A percentile compares a stretch with the other conserved stretches of the same genome.
These are phyloP conservation scores for Tipula helvola DNA, from an alignment of 2,888 invertebrate genomes.

Conservation along the genomic window DNA sequence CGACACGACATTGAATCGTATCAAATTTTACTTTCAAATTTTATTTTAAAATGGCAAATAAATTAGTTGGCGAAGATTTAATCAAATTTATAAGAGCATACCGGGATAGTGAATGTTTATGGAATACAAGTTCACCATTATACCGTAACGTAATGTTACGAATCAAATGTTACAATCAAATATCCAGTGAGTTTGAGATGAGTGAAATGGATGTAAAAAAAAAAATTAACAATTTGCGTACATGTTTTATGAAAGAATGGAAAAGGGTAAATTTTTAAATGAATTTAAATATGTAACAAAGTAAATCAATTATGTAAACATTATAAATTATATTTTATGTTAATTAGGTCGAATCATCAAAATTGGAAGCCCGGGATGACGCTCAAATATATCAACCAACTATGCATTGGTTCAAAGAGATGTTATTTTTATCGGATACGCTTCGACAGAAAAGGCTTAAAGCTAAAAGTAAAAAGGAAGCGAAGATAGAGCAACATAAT, in stretches of 20 bases:
- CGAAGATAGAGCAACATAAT: neutral
- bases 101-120: neutral
- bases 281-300: neutral
- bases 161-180: neutral
- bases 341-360: neutral
- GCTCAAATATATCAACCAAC: neutral
- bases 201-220: neutral
- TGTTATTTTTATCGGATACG: neutral
- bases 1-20: neutral
- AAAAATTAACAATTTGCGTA: neutral
- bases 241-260: neutral
- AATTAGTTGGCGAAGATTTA: neutral
- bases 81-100: neutral
- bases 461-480: neutral
- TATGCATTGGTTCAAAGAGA: neutral
- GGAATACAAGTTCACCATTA: neutral
- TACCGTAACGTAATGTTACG: neutral
- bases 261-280: neutral
- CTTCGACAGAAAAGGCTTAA: neutral
- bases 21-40: neutral
- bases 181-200: neutral
- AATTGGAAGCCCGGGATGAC: neutral
- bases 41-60: neutral
- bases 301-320: neutral
- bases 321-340: neutral